Conservation (phyloP, 1,140 invertebrate species). For the Drosophila leontia region DNA sequence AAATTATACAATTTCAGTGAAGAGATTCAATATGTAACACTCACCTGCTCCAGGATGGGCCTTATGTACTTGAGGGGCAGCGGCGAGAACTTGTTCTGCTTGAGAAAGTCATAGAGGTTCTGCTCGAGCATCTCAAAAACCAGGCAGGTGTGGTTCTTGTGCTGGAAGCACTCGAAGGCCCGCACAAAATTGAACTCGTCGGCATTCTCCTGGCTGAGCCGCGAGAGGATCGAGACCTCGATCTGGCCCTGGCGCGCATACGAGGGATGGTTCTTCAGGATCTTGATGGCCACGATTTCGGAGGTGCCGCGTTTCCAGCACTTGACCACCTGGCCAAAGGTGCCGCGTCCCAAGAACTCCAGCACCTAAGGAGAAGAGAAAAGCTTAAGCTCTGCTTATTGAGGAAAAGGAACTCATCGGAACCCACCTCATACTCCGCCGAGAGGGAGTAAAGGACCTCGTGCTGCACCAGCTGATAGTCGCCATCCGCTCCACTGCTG, state of each 20-base stretch:
- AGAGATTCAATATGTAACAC: background rate
- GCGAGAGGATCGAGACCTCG: slow-evolving; percentile 98
- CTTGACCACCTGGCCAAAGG: slow-evolving; percentile 99
- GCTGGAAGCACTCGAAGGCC: slow-evolving; percentile 99
- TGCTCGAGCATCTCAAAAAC: slow-evolving; percentile 99
- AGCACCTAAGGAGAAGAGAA: slow-evolving; percentile 88
- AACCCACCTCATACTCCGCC: slow-evolving; percentile 92
- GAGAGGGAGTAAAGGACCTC: slow-evolving; percentile 98
- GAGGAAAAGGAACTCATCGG: too few relatives aligned
- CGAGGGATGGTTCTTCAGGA: slow-evolving; percentile 99
- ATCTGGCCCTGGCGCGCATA: slow-evolving; percentile 99
- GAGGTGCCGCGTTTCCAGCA: slow-evolving; percentile 99
- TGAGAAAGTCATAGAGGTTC: slow-evolving; percentile 99
- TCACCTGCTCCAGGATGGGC: slow-evolving; percentile 99
- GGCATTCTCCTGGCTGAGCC: slow-evolving; percentile 99
- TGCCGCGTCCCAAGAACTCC: slow-evolving; percentile 99
- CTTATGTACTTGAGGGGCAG: slow-evolving; percentile 99
- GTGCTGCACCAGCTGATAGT: slow-evolving; percentile 99
- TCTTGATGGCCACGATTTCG: slow-evolving; percentile 99
- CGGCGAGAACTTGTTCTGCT: slow-evolving; percentile 99
- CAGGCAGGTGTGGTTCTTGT: slow-evolving; percentile 99
- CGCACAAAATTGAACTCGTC: slow-evolving; percentile 99
- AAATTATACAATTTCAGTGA: background rate
- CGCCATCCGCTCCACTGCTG: slow-evolving; percentile 94
- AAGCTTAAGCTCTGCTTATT: background rate